These are phyloP conservation scores for Orthosia incerta DNA, from an alignment of 2,888 invertebrate genomes.

Conservation along the genomic window DNA sequence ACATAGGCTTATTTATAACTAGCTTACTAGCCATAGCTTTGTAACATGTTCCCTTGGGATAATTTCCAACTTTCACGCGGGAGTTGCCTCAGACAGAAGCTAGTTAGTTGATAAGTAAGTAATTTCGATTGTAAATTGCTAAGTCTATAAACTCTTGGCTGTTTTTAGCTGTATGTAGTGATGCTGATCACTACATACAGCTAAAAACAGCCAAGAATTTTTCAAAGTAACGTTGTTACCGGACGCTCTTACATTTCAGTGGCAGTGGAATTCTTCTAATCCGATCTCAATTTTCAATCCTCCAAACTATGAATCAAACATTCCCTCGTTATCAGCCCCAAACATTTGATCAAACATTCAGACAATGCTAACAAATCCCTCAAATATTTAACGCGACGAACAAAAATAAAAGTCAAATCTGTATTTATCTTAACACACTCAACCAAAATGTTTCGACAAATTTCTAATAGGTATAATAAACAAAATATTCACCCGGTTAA, in stretches of 20 bases:
- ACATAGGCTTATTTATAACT: no score
- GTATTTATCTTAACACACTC: slow-evolving; percentile 86
- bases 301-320: slow-evolving; percentile 56
- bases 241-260: slow-evolving; percentile 19
- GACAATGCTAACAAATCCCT: slow-evolving; percentile 79
- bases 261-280: slow-evolving; percentile 35
- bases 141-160: no score
- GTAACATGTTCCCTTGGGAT: no score
- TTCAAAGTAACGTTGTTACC: no score
- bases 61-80: no score
- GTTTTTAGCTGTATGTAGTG: no score
- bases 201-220: no score
- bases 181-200: no score
- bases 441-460: slow-evolving; percentile 88
- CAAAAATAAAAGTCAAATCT: slow-evolving; percentile 77
- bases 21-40: no score
- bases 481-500: slow-evolving; percentile 89
- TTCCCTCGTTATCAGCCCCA: slow-evolving; percentile 71
- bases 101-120: no score
- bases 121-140: no score
- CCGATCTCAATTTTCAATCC: slow-evolving; percentile 23
- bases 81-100: no score
- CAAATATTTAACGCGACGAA: slow-evolving; percentile 80
- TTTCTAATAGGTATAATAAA: slow-evolving; percentile 90
- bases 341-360: slow-evolving; percentile 77